phyloP scores from a whole-genome alignment of 1,140 invertebrate genomes.

The Drosophila tropicalis region DNA sequence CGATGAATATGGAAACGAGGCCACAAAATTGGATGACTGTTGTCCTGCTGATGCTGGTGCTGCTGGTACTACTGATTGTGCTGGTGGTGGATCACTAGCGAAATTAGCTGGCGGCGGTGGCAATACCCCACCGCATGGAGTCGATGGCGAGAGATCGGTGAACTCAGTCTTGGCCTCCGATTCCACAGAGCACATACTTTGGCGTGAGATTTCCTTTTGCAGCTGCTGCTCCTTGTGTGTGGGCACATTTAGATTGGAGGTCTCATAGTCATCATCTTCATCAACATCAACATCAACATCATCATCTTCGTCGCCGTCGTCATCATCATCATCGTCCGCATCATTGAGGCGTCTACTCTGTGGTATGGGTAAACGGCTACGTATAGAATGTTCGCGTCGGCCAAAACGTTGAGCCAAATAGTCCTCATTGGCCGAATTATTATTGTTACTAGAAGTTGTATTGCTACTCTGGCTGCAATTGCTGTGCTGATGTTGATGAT shows the following conservation, averaged over 20 bases:
- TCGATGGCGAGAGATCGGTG: conserved; percentile 81
- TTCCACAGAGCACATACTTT: conserved; percentile 84
- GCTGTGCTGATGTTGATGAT: conserved; percentile 65
- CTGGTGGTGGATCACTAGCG: conserved; percentile 63
- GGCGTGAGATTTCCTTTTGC: conserved; percentile 84
- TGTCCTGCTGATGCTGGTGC: conserved; percentile 2
- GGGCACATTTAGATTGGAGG: conserved; percentile 68
- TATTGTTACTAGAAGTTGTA: conserved; percentile 43
- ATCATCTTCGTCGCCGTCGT: no score
- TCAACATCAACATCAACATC: no score
- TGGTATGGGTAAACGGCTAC: conserved; percentile 85
- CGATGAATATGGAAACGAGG: conserved; percentile 77
- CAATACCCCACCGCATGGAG: conserved; percentile 64
- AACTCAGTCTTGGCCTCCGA: conserved; percentile 83
- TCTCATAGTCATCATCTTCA: conserved; percentile 63
- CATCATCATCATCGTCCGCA: conserved; percentile 33
- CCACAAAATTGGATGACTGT: conserved; percentile 71
- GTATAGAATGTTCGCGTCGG: conserved; percentile 85
- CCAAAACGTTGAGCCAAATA: conserved; percentile 84
- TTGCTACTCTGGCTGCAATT: conserved; percentile 69
- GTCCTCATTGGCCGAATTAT: conserved; percentile 83
- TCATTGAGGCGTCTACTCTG: conserved; percentile 81
- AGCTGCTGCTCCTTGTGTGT: conserved; percentile 66
- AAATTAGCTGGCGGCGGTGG: conserved; percentile 65
- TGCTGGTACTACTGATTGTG: neutral